Conservation (phyloP, 2,113 vertebrate genomes). For the human region DNA sequence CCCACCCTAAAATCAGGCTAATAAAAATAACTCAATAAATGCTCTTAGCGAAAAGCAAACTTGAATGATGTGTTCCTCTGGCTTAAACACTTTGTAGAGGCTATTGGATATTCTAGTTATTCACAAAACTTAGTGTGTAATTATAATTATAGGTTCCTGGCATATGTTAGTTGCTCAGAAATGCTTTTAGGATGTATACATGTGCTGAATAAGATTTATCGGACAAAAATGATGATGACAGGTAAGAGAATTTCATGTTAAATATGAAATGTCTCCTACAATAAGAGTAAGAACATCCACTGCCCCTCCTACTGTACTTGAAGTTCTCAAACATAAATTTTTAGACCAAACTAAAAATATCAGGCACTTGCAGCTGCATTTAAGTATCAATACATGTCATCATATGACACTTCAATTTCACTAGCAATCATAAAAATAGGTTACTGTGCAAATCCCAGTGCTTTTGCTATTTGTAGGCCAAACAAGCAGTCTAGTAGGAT, state of each 20-base stretch:
- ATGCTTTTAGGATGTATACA: neutral
- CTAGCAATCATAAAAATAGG: slow-evolving; percentile 23
- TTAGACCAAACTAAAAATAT: neutral
- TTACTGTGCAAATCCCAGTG: neutral
- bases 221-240: neutral
- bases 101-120: neutral
- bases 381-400: neutral
- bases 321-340: slow-evolving; percentile 11
- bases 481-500: slow-evolving; percentile 8
- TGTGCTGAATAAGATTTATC: neutral
- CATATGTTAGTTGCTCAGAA: neutral
- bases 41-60: neutral
- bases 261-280: neutral
- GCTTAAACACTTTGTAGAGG: neutral
- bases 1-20: neutral
- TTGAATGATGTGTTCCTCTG: neutral
- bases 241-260: neutral
- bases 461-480: neutral
- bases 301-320: neutral
- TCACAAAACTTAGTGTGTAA: neutral
- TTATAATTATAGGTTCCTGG: neutral
- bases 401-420: neutral
- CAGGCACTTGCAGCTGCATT: neutral
- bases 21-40: neutral
- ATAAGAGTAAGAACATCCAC: neutral